A percentile compares a stretch with the other conserved stretches of the same genome.
Conservation (phyloP, 2,888 invertebrate genomes). For the Acanthosoma haemorrhoidale region DNA sequence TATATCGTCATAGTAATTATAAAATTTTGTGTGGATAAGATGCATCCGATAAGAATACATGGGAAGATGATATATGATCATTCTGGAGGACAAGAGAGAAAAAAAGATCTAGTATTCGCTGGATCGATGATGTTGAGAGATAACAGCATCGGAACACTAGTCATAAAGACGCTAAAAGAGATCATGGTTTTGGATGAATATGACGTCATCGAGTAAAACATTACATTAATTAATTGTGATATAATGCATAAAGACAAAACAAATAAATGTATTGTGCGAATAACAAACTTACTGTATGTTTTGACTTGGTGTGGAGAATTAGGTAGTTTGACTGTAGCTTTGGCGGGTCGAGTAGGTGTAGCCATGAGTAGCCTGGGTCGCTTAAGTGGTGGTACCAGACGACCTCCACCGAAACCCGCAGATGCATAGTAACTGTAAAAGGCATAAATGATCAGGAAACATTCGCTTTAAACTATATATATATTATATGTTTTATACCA, state of each 20-base stretch:
- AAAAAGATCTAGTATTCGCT: too few relatives aligned
- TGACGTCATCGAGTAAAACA: background rate
- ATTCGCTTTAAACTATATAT: too few relatives aligned
- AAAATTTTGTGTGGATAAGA: too few relatives aligned
- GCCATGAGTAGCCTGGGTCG: slow-evolving; percentile 55
- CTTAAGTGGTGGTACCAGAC: slow-evolving; percentile 58
- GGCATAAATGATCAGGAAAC: slow-evolving; percentile 40
- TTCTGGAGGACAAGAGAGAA: too few relatives aligned
- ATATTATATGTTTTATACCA: too few relatives aligned
- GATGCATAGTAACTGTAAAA: slow-evolving; percentile 59
- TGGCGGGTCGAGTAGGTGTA: slow-evolving; percentile 43
- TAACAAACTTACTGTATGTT: slow-evolving; percentile 56
- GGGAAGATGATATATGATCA: too few relatives aligned
- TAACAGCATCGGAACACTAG: too few relatives aligned
- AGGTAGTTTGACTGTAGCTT: slow-evolving; percentile 43
- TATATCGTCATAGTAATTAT: too few relatives aligned
- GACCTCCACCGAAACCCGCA: slow-evolving; percentile 53
- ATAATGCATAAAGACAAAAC: background rate
- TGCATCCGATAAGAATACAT: too few relatives aligned
- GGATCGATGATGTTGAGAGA: too few relatives aligned
- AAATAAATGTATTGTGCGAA: background rate
- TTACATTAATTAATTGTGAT: background rate
- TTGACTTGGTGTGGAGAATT: slow-evolving; percentile 51
- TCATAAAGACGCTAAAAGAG: too few relatives aligned
- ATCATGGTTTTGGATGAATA: too few relatives aligned